Conservation (phyloP, 2,113 vertebrate species). For the Nanger granti region DNA sequence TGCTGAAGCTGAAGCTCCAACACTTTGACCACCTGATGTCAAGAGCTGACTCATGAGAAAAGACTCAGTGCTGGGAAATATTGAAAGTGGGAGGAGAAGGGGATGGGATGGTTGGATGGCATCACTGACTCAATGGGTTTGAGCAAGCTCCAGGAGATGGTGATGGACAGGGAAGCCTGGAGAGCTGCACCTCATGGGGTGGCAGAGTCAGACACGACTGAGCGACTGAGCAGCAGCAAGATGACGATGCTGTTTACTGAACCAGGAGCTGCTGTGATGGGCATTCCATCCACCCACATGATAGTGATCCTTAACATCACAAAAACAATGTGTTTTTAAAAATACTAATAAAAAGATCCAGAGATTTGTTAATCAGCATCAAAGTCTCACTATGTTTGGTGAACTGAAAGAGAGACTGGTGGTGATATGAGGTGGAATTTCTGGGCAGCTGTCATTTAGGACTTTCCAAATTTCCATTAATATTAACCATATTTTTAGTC, state of each 20-base stretch:
- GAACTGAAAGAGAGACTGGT: neutral
- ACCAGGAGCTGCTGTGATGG: neutral
- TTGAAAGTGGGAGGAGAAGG: neutral
- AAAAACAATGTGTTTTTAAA: neutral
- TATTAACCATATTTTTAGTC: neutral
- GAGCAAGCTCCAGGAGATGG: neutral
- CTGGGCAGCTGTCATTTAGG: neutral
- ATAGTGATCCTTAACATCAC: neutral
- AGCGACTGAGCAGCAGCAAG: neutral
- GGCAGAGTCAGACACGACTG: accelerated
- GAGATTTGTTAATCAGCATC: neutral
- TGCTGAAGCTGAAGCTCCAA: neutral
- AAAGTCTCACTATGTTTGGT: neutral
- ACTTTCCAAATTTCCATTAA: neutral
- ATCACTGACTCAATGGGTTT: neutral
- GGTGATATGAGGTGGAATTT: neutral
- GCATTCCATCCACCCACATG: neutral
- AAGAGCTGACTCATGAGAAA: neutral
- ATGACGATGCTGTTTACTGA: neutral
- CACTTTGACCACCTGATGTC: neutral
- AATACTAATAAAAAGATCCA: neutral
- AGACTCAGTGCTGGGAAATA: neutral
- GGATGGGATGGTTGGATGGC: neutral
- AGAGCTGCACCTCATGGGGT: accelerated
- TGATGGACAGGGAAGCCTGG: neutral